A percentile compares a stretch with the other conserved stretches of the same genome.
Evolutionary conservation across 2,797 vertebrate genomes (phyloP).

Genomic region (Scolopax bukidnonensis): DNA sequence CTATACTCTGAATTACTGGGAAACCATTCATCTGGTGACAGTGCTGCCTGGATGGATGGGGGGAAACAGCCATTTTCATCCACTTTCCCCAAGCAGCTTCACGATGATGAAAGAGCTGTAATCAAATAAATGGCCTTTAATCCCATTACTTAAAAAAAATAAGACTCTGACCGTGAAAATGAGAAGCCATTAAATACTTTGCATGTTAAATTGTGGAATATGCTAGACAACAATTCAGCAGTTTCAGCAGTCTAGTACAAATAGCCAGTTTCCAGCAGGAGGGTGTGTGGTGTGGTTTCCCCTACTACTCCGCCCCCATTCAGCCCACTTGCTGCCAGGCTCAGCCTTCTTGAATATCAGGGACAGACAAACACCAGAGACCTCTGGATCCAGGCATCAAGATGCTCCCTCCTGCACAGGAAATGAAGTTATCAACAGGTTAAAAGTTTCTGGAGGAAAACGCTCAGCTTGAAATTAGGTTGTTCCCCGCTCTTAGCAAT

Average conservation of each 20-base stretch:
- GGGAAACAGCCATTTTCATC: not conserved
- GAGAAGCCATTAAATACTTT: slow-evolving; percentile 4
- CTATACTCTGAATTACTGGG: not conserved
- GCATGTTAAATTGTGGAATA: slow-evolving; percentile 31
- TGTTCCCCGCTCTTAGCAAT: not conserved
- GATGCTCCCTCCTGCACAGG: not conserved
- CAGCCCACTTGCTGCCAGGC: not conserved
- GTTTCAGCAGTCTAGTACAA: not conserved
- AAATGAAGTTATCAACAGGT: not conserved
- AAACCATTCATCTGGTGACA: not conserved
- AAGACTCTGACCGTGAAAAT: not conserved
- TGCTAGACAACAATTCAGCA: not conserved
- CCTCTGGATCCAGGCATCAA: not conserved
- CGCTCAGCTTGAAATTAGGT: not conserved
- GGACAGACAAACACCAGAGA: not conserved
- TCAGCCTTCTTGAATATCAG: not conserved
- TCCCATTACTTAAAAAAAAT: slow-evolving; percentile 7
- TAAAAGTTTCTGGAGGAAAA: not conserved
- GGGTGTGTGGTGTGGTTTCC: not conserved
- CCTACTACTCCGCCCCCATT: not conserved
- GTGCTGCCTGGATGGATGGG: not conserved
- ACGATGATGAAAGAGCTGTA: slow-evolving; percentile 19
- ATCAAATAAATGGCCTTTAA: slow-evolving; percentile 49
- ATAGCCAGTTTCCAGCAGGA: not conserved
- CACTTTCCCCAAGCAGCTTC: not conserved